Evolutionary conservation across 2,113 vertebrate species (phyloP).

Genomic region (Corythornis vintsioides): DNA sequence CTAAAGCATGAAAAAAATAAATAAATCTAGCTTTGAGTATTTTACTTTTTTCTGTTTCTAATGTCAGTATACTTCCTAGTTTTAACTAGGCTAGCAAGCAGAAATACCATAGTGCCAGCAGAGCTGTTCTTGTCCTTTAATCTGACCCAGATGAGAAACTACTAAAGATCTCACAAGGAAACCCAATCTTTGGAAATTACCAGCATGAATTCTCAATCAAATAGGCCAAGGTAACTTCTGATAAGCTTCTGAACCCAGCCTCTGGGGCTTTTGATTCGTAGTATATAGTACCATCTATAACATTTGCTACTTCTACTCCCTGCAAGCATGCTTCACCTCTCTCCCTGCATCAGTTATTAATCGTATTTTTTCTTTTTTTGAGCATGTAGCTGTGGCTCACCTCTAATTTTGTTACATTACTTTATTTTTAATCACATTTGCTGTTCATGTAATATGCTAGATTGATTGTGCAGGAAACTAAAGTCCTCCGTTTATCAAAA

Average conservation of each 20-base stretch:
- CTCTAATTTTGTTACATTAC: slow-evolving; percentile 16
- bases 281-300: slow-evolving; percentile 35
- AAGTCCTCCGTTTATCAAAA: neutral
- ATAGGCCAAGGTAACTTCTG: slow-evolving; percentile 47
- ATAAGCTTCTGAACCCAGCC: slow-evolving; percentile 56
- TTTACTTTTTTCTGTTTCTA: slow-evolving; percentile 13
- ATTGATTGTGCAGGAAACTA: neutral
- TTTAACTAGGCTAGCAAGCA: slow-evolving; percentile 37
- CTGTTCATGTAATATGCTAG: neutral
- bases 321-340: slow-evolving; percentile 33
- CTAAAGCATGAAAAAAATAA: neutral
- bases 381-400: neutral
- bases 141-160: slow-evolving; percentile 37
- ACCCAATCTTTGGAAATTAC: slow-evolving; percentile 62
- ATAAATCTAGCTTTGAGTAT: neutral
- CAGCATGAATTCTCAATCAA: slow-evolving; percentile 63
- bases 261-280: slow-evolving; percentile 19
- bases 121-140: slow-evolving; percentile 54
- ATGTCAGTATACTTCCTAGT: slow-evolving; percentile 2
- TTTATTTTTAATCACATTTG: slow-evolving; percentile 48
- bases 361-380: slow-evolving; percentile 31
- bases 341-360: slow-evolving; percentile 39
- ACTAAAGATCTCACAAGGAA: slow-evolving; percentile 57
- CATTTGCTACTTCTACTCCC: slow-evolving; percentile 35
- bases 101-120: slow-evolving; percentile 27